These are phyloP conservation scores for Caprella mutica DNA, from an alignment of 2,888 invertebrate species.

Conservation along the genomic window DNA sequence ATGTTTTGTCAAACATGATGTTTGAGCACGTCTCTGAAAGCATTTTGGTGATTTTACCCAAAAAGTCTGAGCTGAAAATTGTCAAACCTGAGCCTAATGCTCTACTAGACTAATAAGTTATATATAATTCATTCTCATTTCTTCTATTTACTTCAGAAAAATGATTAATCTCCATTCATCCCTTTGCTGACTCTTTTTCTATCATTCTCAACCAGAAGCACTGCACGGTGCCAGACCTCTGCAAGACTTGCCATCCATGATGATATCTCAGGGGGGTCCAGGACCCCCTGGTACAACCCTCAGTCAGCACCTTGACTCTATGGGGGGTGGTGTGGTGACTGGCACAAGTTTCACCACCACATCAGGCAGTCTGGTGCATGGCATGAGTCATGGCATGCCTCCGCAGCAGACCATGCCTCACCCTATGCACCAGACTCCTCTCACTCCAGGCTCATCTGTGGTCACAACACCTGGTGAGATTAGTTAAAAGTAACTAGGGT, in stretches of 20 bases:
- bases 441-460: conserved; percentile 7
- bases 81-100: too few relatives aligned
- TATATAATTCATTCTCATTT: too few relatives aligned
- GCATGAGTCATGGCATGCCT: conserved; percentile 34
- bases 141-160: not conserved
- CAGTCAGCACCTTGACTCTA: conserved; percentile 38
- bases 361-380: not conserved
- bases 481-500: too few relatives aligned
- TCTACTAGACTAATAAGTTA: too few relatives aligned
- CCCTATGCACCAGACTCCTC: not conserved
- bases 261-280: conserved; percentile 48
- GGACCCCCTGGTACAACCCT: conserved; percentile 45
- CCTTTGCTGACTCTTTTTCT: not conserved
- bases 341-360: conserved; percentile 15
- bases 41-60: too few relatives aligned
- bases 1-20: too few relatives aligned
- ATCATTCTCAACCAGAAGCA: conserved; percentile 57
- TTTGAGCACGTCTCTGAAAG: too few relatives aligned
- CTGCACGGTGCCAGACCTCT: conserved; percentile 84
- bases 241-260: conserved; percentile 77
- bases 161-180: not conserved
- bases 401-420: conserved; percentile 10
- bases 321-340: conserved; percentile 19
- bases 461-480: conserved; percentile 5
- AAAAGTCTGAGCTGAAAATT: too few relatives aligned